Evolutionary conservation across 2,888 invertebrate genomes (phyloP).

Genomic region (Torymus auratus): DNA sequence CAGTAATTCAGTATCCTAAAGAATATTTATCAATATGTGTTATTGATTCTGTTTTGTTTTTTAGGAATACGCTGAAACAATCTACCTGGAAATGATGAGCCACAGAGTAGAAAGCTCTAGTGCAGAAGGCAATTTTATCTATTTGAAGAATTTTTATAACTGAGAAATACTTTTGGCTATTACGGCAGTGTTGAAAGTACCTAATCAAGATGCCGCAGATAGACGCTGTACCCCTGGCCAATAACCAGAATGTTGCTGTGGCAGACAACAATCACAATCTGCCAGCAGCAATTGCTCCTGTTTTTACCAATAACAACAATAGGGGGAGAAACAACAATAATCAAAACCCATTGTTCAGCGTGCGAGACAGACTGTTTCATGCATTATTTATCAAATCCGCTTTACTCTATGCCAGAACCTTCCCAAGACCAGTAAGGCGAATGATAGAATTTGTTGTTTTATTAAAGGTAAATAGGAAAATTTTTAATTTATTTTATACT

Average conservation of each 20-base stretch:
- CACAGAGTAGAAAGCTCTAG: slow-evolving; percentile 20
- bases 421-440: slow-evolving; percentile 89
- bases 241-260: slow-evolving; percentile 68
- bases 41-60: slow-evolving; percentile 16
- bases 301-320: slow-evolving; percentile 68
- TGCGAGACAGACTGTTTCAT: slow-evolving; percentile 94
- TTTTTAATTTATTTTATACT: not conserved
- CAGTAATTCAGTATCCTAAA: no score
- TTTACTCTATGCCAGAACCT: slow-evolving; percentile 92
- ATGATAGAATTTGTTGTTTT: slow-evolving; percentile 90
- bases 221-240: slow-evolving; percentile 65
- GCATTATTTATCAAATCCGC: slow-evolving; percentile 96
- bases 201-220: slow-evolving; percentile 68
- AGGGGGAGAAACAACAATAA: slow-evolving; percentile 75
- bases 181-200: slow-evolving; percentile 15
- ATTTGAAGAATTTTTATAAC: slow-evolving; percentile 34
- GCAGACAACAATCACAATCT: slow-evolving; percentile 68
- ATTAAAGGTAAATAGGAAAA: slow-evolving; percentile 81
- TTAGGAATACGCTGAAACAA: slow-evolving; percentile 31
- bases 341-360: slow-evolving; percentile 88
- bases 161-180: slow-evolving; percentile 27
- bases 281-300: slow-evolving; percentile 66
- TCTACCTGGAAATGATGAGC: slow-evolving; percentile 54
- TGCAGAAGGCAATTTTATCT: slow-evolving; percentile 38
- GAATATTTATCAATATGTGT: no score